Conservation (phyloP, 2,888 invertebrate species). For the Autographa pulchrina region DNA sequence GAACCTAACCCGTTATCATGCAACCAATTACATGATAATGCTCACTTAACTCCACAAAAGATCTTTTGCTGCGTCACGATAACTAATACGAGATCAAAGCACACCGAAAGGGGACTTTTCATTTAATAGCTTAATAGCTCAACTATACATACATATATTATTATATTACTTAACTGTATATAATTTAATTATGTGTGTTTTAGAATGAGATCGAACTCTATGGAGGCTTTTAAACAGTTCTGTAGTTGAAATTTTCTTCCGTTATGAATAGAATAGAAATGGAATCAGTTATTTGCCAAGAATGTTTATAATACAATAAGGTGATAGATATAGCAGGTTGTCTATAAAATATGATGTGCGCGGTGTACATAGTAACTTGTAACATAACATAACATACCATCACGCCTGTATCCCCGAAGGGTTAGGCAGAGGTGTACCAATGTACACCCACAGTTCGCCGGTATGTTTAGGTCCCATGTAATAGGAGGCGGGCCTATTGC, state of each 20-base stretch:
- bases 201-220: constrained; percentile 3
- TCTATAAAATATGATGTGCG: too few species aligned
- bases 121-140: constrained; percentile 18
- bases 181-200: constrained; percentile 44
- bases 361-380: too few species aligned
- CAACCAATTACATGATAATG: constrained; percentile 61
- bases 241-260: background rate
- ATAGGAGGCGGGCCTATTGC: too few species aligned
- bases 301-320: too few species aligned
- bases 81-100: constrained; percentile 58
- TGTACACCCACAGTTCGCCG: too few species aligned
- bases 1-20: constrained; percentile 57
- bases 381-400: too few species aligned
- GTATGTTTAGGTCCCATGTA: too few species aligned
- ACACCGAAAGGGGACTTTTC: constrained; percentile 28
- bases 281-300: too few species aligned
- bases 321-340: too few species aligned
- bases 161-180: background rate
- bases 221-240: background rate
- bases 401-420: too few species aligned
- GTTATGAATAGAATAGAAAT: constrained; percentile 1
- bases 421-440: too few species aligned
- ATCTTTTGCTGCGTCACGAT: constrained; percentile 59
- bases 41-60: constrained; percentile 47
- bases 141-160: too few species aligned